Conservation (phyloP, 2,888 invertebrate genomes). For the Tipula vernalis region DNA sequence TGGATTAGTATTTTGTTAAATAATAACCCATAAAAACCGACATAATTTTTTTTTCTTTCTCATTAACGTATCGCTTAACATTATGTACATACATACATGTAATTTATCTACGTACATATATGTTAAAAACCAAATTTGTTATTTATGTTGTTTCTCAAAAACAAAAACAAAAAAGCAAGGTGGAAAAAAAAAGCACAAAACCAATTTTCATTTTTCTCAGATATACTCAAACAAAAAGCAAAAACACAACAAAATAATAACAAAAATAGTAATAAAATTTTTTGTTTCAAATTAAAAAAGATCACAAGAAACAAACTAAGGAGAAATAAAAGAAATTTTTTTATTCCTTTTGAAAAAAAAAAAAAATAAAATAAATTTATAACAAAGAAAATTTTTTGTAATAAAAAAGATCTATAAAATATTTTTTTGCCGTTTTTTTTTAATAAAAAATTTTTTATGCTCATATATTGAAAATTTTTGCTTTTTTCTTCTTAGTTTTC, state of each 20-base stretch:
- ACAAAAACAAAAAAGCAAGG: not conserved
- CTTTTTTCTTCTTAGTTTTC: not conserved
- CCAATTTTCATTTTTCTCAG: not conserved
- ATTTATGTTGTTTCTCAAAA: not conserved
- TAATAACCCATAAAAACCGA: not conserved
- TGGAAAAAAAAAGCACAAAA: not conserved
- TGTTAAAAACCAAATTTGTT: not conserved
- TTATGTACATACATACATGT: not conserved
- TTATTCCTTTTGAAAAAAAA: not conserved
- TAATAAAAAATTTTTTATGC: not conserved
- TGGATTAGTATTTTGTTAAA: not conserved
- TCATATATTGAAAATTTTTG: not conserved
- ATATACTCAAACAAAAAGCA: not conserved
- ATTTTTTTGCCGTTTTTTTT: not conserved
- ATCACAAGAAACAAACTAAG: conserved; percentile 4
- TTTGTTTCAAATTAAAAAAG: conserved; percentile 4
- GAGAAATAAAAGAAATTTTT: not conserved
- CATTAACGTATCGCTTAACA: not conserved
- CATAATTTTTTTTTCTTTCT: not conserved
- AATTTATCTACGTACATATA: not conserved
- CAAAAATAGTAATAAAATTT: not conserved
- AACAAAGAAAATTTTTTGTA: not conserved
- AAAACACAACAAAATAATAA: not conserved
- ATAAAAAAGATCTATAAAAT: not conserved
- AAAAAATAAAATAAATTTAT: not conserved